Conservation (phyloP, 1,140 invertebrate genomes). For the Meloidogyne floridensis region DNA sequence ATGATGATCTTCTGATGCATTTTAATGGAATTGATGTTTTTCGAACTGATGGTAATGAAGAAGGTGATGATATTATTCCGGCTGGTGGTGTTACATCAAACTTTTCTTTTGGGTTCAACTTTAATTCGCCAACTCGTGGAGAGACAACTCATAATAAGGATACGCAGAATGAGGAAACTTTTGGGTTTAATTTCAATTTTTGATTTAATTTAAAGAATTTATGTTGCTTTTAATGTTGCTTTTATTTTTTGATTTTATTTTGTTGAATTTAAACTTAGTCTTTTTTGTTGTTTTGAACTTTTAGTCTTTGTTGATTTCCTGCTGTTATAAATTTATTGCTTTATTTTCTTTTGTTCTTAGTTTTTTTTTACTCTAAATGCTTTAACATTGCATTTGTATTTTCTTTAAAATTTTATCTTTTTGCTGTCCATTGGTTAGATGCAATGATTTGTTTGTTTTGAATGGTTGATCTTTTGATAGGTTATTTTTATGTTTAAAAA, state of each 20-base stretch:
- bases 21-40: background rate
- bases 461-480: too few species aligned
- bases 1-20: background rate
- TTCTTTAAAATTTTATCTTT: too few species aligned
- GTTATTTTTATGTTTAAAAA: too few species aligned
- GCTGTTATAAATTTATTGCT: too few species aligned
- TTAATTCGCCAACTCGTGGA: background rate
- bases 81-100: background rate
- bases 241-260: background rate
- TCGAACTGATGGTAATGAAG: background rate
- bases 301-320: too few species aligned
- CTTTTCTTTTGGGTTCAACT: slow-evolving; percentile 1
- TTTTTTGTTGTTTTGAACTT: background rate
- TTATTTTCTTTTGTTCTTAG: too few species aligned
- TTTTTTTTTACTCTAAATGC: too few species aligned
- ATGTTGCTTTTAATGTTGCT: background rate
- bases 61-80: background rate
- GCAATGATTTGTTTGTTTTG: too few species aligned
- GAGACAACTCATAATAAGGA: background rate
- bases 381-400: too few species aligned
- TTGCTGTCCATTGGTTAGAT: too few species aligned
- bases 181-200: background rate
- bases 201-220: background rate
- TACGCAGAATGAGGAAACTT: background rate
- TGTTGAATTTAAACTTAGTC: background rate